Base-by-base conservation (phyloP, 2,888 invertebrate genomes). In the Ypsolopha sequella region DNA sequence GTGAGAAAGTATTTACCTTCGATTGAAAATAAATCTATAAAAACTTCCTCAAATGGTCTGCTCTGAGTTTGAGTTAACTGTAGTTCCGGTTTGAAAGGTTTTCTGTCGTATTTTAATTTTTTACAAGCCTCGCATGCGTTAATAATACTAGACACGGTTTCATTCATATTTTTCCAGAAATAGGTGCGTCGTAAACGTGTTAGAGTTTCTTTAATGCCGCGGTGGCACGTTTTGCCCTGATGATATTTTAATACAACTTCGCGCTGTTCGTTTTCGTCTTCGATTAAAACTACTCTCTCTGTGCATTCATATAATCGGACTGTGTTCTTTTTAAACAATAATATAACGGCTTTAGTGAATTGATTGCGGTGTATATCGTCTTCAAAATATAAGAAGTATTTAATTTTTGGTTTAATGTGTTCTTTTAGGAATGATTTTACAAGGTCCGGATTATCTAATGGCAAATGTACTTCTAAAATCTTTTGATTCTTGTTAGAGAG, bases 381-480 rank as follows among this genome's bases (percentile, higher is more conserved):
- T 43, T 57, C 54, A 47, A 57, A 59, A 38, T 59, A 60, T 39
- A 64, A 56, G 38, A 56, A 63, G 43, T 62, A 55, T 54, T 59
- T 62, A 7, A 50, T 47, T 56, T 61, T 60, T 0, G 55, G 57
- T 9, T 51, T 36, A 4, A 60, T 51, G 13, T 64, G 58, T 47
- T 59, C 57, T 50, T 62, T 61, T 2, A 66, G 36, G 52, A 65
- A 64, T 7, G 56, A 6, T 57, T 62, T 65, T 1, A 62, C 41
- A 35, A 62, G 10, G 6, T 60, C 54, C 0, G 9, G 2, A 10
- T 58, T 58, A 47, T 65, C 50, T 41, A 52, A 6, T 0, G 63
- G 64, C 48, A 63, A 33, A 36, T 55, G 52, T 7, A 64, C 59
- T 53, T 66, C 61, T 11, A 64, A 11, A 11, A 66, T 56, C 44